Evolutionary conservation across 2,888 invertebrate genomes (phyloP), one percentile per base, ranked within the genome.

Genomic region (Adelognathus sp.): DNA sequence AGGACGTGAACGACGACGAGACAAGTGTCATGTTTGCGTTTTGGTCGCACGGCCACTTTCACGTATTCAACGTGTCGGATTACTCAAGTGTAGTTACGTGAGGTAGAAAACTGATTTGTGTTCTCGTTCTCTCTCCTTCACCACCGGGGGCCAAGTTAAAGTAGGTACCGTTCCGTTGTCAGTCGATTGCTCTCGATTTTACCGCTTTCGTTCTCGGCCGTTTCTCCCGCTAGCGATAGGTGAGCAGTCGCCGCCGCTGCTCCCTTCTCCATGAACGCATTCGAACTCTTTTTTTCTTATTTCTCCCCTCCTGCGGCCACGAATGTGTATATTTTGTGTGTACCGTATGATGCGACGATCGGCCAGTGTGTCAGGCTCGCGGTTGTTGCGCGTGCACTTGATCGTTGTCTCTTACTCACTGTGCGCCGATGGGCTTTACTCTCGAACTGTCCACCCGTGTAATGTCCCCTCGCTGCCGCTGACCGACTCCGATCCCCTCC

Each of bases 21-120:
- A 3, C 46, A 21, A 46, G 18, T 9, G 21, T 46, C 46, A 46
- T 46, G 46, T 18, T 46, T 21, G 46, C 18, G 18, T 46, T 18
- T 9, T 9, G 21, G 21, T 14, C 21, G 46, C n/a, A n/a, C n/a
- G n/a, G n/a, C n/a, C n/a, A 46, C 46, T 46, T 46, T 46, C 46
- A 46, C 46, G 46, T 21, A 63, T 44, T 63, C 18, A 29, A 29
- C 11, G 61, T 29, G 7, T 29, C 27, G 24, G 11, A 33, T 36
- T 31, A 31, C 36, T 50, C 50, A 50, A 52, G 24, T 33, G 50
- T n/a, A 21, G 50, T 24, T 52, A 66, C 64, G 64, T 66, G 64
- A 50, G 64, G 50, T 66, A 21, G 18, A 46, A 33, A 66, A 66
- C 50, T 66, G 50, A 66, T 66, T 66, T 36, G 64, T 33, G 36